Base-by-base conservation (phyloP, 2,797 vertebrate genomes). In the Masticophis lateralis region DNA sequence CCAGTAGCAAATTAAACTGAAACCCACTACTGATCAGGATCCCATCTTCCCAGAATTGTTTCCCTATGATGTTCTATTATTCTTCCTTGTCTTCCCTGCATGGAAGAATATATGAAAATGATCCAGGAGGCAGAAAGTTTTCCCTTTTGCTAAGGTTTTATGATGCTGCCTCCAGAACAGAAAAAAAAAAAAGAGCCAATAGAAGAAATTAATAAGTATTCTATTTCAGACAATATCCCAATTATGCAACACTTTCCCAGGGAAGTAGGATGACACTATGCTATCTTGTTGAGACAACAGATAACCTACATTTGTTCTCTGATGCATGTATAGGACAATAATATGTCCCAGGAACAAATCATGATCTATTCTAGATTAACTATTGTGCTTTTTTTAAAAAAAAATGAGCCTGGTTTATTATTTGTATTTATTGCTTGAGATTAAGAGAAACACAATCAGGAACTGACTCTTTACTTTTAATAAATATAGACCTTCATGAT, bases 21-120 rank as follows among this genome's bases (percentile, higher is more conserved):
- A 47, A 51, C 47, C 6, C 47, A 51, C 47, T 51, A 51, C 57
- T 10, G 37, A 53, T 2, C 4, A 74, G 60, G 66, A 86, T 47
- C n/a, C 92, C 53, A 51, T 2, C 74, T 86, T 93, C 59, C 79
- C 37, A 59, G 28, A 0, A 22, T 3, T 12, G 25, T 0, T 0
- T 43, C 92, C 66, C 20, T n/a, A n/a, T 2, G 63, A 56, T 3
- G 32, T 79, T 94, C 43, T 13, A 89, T 92, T 92, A 57, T 27
- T 6, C 32, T n/a, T 79, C 3, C 28, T 43, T 56, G 20, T 25
- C n/a, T 60, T 83, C 61, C 93, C 47, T 88, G 66, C 53, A 12
- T 37, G 69, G 86, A 95, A 90, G 51, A 92, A 43, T 7, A 16
- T 14, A 53, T 28, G 43, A 92, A 93, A 92, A 93, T 0, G 4